phyloP scores from a whole-genome alignment of 2,888 invertebrate genomes.

The Drosophila cracens region DNA sequence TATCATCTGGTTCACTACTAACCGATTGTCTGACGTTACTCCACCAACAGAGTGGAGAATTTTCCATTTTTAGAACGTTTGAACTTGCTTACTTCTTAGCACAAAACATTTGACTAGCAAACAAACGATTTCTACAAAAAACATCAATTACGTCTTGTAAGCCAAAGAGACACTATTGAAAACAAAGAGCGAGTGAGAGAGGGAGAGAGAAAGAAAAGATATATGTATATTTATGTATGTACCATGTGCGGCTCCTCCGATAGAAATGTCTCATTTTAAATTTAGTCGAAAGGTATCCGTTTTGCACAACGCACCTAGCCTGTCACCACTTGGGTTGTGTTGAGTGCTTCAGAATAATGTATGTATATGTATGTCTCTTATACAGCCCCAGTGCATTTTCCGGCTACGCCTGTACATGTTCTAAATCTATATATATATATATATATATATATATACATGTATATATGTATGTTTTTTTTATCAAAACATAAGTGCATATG shows the following conservation, averaged over 20 bases:
- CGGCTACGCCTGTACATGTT: slow-evolving; percentile 5
- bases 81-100: slow-evolving; percentile 33
- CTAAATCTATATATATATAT: background rate
- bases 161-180: slow-evolving; percentile 1
- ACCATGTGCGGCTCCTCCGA: slow-evolving; percentile 22
- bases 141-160: slow-evolving; percentile 7
- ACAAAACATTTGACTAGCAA: slow-evolving; percentile 24
- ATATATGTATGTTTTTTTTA: background rate
- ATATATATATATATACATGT: background rate
- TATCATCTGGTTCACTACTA: slow-evolving; percentile 1
- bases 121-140: slow-evolving; percentile 6
- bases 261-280: slow-evolving; percentile 50
- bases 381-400: slow-evolving; percentile 1
- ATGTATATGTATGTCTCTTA: slow-evolving; percentile 18
- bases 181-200: background rate
- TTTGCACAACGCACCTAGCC: slow-evolving; percentile 59
- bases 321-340: slow-evolving; percentile 34
- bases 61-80: slow-evolving; percentile 63
- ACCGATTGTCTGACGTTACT: slow-evolving; percentile 13
- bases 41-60: slow-evolving; percentile 29
- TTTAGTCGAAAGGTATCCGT: slow-evolving; percentile 69
- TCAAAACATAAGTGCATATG: slow-evolving; percentile 2
- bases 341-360: slow-evolving; percentile 38
- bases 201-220: background rate
- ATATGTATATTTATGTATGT: background rate